Conservation (phyloP, 1,140 invertebrate species). For the Drosophila ohnishii region DNA sequence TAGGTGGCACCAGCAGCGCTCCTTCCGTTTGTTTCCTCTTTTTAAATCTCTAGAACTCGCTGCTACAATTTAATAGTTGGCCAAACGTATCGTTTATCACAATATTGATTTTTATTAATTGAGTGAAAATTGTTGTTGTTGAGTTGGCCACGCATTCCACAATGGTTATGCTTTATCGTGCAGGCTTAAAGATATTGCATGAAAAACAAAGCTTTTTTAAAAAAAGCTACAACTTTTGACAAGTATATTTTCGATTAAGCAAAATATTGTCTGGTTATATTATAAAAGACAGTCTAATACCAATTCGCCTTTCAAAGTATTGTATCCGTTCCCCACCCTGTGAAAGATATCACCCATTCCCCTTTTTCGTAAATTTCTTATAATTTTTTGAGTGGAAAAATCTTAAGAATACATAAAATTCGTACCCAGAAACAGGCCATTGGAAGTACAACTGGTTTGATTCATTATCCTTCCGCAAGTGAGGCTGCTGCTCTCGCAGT, state of each 20-base stretch:
- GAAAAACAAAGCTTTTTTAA: neutral
- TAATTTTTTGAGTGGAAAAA: conserved; percentile 1
- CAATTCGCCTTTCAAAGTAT: neutral
- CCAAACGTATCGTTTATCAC: conserved; percentile 34
- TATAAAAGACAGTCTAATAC: neutral
- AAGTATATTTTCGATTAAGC: no score
- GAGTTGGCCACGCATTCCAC: neutral
- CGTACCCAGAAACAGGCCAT: conserved; percentile 32
- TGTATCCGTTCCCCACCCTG: neutral
- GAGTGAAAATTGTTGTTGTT: conserved; percentile 4
- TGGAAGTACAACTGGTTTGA: conserved; percentile 55
- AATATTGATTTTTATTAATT: conserved; percentile 51
- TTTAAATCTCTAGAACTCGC: conserved; percentile 44
- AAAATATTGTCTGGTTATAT: no score
- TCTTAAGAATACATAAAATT: conserved; percentile 1
- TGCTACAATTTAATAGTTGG: conserved; percentile 44
- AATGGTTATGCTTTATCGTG: neutral
- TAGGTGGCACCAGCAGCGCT: conserved; percentile 12
- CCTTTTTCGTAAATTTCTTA: neutral
- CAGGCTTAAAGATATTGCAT: conserved; percentile 2
- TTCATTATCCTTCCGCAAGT: conserved; percentile 2
- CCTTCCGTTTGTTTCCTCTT: conserved; percentile 19
- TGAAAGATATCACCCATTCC: neutral
- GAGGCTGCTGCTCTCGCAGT: conserved; percentile 14
- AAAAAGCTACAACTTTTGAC: neutral